phyloP scores from a whole-genome alignment of 2,888 invertebrate species.

The Cryptocheilus praepositus region DNA sequence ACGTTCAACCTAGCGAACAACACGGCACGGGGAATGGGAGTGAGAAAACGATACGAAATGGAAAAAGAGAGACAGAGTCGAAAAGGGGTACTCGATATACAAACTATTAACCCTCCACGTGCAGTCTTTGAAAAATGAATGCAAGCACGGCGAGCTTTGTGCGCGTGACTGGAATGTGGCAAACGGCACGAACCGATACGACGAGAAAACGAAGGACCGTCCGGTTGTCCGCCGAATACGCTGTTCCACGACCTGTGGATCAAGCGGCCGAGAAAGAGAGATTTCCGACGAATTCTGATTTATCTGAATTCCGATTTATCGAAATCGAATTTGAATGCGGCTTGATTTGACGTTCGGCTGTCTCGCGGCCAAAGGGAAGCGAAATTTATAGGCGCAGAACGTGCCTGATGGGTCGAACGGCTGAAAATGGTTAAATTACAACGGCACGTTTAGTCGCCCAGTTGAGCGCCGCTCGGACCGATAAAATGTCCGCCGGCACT shows the following conservation, averaged over 20 bases:
- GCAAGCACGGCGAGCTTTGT: conserved; percentile 19
- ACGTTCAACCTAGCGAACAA: conserved; percentile 31
- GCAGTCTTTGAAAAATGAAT: conserved; percentile 52
- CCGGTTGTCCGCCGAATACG: neutral
- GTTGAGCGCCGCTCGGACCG: too few species aligned
- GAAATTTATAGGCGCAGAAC: too few species aligned
- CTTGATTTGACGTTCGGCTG: too few species aligned
- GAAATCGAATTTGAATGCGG: too few species aligned
- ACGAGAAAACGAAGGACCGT: neutral
- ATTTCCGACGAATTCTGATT: neutral
- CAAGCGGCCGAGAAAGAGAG: neutral
- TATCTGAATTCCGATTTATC: too few species aligned
- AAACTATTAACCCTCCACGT: conserved; percentile 59
- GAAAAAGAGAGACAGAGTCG: neutral
- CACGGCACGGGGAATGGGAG: conserved; percentile 1
- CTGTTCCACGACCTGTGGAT: neutral
- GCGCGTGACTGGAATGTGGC: conserved; percentile 46
- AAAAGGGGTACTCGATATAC: conserved; percentile 53
- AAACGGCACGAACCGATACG: neutral
- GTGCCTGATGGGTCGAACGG: too few species aligned
- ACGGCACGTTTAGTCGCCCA: too few species aligned
- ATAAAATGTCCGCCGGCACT: neutral
- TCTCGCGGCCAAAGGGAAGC: too few species aligned
- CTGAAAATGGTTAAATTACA: too few species aligned
- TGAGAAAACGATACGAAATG: neutral